These are phyloP conservation scores for Cryptotis parvus DNA, from an alignment of 2,113 vertebrate species.

Conservation along the genomic window DNA sequence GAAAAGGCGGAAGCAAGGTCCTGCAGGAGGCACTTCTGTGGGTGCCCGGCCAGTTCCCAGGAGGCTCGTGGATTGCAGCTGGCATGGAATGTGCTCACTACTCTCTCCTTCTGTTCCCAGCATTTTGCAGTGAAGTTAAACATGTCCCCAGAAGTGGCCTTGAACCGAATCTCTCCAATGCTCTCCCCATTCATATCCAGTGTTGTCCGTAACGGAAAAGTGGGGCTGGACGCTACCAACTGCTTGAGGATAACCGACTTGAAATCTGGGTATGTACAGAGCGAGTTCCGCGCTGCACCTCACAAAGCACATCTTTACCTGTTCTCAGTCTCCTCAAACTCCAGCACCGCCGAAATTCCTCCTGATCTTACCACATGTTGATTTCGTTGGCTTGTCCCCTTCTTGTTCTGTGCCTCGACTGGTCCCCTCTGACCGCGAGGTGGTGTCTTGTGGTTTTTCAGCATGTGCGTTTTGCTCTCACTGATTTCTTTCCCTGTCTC, in stretches of 20 bases:
- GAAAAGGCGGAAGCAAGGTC: not conserved
- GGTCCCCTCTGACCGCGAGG: not conserved
- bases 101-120: conserved; percentile 71
- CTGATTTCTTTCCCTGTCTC: conserved; percentile 51
- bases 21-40: not conserved
- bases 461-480: conserved; percentile 50
- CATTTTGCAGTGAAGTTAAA: conserved; percentile 84
- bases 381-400: conserved; percentile 35
- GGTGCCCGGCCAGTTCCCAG: not conserved
- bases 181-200: conserved; percentile 95
- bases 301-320: not conserved
- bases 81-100: too few species aligned
- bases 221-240: conserved; percentile 97
- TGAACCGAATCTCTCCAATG: conserved; percentile 96
- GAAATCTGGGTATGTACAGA: conserved; percentile 94
- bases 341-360: too few species aligned
- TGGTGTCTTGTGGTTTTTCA: conserved; percentile 24
- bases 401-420: conserved; percentile 60
- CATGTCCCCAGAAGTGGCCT: conserved; percentile 96
- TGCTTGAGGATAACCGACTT: conserved; percentile 97
- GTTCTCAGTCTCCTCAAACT: not conserved
- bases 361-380: not conserved
- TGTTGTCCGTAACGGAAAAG: conserved; percentile 96
- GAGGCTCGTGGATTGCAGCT: not conserved
- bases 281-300: conserved; percentile 20